Evolutionary conservation across 2,888 invertebrate species (phyloP).

Genomic region (Chymomyza caudatula): DNA sequence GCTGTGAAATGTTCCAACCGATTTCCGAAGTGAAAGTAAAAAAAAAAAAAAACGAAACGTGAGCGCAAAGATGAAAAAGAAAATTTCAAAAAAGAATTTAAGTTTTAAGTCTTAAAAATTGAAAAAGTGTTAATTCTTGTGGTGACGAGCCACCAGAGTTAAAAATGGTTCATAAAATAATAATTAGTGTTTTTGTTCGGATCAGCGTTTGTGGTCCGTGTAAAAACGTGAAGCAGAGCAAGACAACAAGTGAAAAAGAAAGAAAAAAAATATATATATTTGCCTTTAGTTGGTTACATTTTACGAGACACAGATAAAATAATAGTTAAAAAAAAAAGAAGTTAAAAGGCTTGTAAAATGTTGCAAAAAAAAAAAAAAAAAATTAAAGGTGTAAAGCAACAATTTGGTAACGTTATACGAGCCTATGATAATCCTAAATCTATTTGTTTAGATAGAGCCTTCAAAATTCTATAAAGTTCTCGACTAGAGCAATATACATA

Average conservation of each 20-base stretch:
- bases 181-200: conserved; percentile 9
- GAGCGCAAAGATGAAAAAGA: not conserved
- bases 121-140: not conserved
- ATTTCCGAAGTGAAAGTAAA: conserved; percentile 30
- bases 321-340: conserved; percentile 12
- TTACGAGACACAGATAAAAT: conserved; percentile 13
- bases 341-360: conserved; percentile 40
- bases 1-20: conserved; percentile 23
- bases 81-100: not conserved
- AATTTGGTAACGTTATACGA: conserved; percentile 56
- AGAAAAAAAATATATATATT: conserved; percentile 3
- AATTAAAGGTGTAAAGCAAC: conserved; percentile 19
- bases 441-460: not conserved
- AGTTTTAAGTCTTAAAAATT: not conserved
- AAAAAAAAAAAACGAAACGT: not conserved
- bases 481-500: too few relatives aligned
- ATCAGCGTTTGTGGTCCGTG: not conserved
- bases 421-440: conserved; percentile 40
- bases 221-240: conserved; percentile 11
- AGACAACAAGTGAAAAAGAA: conserved; percentile 7
- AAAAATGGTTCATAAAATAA: not conserved
- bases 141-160: not conserved
- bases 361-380: conserved; percentile 4
- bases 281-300: conserved; percentile 16
- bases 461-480: too few relatives aligned